Evolutionary conservation across 2,797 vertebrate species (phyloP).

Genomic region (Tragelaphus eurycerus): DNA sequence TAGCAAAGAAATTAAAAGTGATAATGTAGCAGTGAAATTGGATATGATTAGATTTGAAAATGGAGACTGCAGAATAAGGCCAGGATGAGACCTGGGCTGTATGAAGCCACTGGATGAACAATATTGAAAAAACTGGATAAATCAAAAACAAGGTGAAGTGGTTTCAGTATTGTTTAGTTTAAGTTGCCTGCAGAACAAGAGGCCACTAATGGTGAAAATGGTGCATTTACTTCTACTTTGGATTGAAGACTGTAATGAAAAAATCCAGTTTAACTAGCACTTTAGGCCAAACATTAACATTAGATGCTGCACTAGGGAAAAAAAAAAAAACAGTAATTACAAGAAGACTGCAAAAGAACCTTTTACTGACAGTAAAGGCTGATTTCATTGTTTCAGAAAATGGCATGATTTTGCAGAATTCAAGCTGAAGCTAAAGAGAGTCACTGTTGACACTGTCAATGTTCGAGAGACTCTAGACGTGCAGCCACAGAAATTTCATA

Average conservation of each 20-base stretch:
- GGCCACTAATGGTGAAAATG: neutral
- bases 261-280: neutral
- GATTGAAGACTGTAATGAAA: neutral
- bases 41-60: neutral
- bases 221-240: neutral
- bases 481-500: neutral
- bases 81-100: neutral
- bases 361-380: neutral
- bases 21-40: neutral
- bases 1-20: neutral
- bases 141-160: neutral
- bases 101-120: neutral
- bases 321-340: neutral
- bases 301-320: neutral
- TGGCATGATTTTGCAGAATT: constrained; percentile 10
- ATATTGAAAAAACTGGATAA: neutral
- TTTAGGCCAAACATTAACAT: neutral
- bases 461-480: neutral
- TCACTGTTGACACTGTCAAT: neutral
- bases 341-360: neutral
- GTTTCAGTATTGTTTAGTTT: neutral
- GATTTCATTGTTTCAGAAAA: neutral
- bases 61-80: neutral
- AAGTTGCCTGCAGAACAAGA: neutral
- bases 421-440: neutral